These are phyloP conservation scores for Omphaloscelis lunosa DNA, from an alignment of 2,888 invertebrate species.

Conservation along the genomic window DNA sequence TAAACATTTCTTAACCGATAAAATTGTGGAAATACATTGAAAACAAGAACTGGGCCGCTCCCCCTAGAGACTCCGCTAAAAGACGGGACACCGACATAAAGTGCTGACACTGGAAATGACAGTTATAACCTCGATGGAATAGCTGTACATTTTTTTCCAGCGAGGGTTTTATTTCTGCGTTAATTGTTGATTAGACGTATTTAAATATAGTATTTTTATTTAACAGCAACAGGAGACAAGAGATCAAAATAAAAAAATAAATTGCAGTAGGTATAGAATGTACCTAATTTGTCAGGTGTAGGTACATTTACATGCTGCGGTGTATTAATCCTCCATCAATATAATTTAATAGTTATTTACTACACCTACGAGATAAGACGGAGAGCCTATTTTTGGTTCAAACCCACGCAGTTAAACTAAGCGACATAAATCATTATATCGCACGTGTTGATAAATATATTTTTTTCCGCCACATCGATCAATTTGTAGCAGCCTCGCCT, in stretches of 20 bases:
- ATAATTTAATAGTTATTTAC: not conserved
- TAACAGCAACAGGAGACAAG: not conserved
- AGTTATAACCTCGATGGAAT: slow-evolving; percentile 17
- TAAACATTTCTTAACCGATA: slow-evolving; percentile 50
- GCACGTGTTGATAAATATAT: slow-evolving; percentile 1
- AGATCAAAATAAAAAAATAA: not conserved
- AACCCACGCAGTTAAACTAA: slow-evolving; percentile 18
- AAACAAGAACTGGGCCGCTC: slow-evolving; percentile 50
- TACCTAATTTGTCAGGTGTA: not conserved
- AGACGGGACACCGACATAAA: slow-evolving; percentile 22
- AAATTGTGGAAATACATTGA: slow-evolving; percentile 59
- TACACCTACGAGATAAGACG: not conserved
- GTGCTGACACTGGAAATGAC: slow-evolving; percentile 33
- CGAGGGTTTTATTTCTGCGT: not conserved
- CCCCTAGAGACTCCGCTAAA: slow-evolving; percentile 27
- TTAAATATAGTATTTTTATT: not conserved
- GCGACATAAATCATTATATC: not conserved
- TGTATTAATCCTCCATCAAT: not conserved
- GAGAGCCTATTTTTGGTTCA: not conserved
- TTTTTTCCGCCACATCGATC: not conserved
- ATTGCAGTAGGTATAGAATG: not conserved
- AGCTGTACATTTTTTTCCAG: not conserved
- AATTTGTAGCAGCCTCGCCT: not conserved
- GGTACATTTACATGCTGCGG: not conserved
- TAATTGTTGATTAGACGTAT: not conserved